Percentiles rank a stretch among this genome's conserved stretches.
Evolutionary conservation across 2,797 vertebrate species (phyloP).

Genomic region (Helicolenus hilgendorfi): DNA sequence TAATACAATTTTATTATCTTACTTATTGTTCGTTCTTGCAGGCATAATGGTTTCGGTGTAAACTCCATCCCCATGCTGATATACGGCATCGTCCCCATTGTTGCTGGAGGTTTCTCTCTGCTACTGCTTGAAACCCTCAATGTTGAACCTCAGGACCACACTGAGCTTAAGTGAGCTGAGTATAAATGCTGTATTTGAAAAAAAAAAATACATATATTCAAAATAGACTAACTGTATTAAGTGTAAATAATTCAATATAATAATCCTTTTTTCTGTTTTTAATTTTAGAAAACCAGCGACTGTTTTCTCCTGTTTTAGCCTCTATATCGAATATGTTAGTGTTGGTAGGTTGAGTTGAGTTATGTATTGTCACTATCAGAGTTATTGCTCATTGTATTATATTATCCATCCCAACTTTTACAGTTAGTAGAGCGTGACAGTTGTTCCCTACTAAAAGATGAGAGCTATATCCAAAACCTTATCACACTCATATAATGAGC

Average conservation of each 20-base stretch:
- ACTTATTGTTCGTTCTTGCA: constrained; percentile 43
- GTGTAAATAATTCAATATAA: not conserved
- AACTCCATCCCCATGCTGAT: constrained; percentile 90
- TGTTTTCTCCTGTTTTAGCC: no score
- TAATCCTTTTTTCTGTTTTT: not conserved
- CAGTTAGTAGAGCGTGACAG: not conserved
- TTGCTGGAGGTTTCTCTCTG: constrained; percentile 82
- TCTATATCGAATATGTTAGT: no score
- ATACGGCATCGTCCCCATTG: constrained; percentile 81
- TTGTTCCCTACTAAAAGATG: not conserved
- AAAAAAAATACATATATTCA: not conserved
- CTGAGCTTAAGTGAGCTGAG: constrained; percentile 43
- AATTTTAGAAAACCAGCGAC: not conserved
- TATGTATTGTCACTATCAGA: no score
- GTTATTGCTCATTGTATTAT: no score
- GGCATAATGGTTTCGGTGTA: constrained; percentile 90
- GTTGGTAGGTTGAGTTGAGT: no score
- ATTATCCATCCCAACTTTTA: not conserved
- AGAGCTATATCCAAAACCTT: not conserved
- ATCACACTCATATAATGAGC: no score
- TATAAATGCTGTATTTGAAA: not conserved
- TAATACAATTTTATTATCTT: no score
- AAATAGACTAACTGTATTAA: not conserved
- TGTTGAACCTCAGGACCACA: constrained; percentile 84
- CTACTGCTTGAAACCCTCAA: constrained; percentile 91